phyloP scores from a whole-genome alignment of 35 echinoderm and acorn worm genomes.

The Holothuria glaberrima region DNA sequence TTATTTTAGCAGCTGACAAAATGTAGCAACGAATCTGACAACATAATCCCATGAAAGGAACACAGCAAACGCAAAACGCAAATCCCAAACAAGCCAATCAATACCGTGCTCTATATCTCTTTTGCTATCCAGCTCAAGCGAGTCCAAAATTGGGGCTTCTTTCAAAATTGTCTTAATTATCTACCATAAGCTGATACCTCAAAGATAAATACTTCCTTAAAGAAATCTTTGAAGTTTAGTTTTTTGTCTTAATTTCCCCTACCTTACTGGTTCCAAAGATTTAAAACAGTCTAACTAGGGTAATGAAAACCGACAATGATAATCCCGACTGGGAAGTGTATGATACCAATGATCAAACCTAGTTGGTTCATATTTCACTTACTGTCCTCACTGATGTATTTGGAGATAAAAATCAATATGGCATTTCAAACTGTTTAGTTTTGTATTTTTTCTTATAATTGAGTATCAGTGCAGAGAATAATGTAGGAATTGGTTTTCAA shows the following conservation, averaged over 20 bases:
- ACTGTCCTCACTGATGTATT: slow-evolving; percentile 38
- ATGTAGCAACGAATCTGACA: neutral
- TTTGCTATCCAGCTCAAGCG: neutral
- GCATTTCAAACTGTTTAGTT: slow-evolving; percentile 22
- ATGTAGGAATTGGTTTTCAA: too few species aligned
- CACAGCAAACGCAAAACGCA: too few species aligned
- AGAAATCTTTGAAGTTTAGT: too few species aligned
- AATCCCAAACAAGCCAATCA: slow-evolving; percentile 5
- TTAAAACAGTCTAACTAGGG: neutral
- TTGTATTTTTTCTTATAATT: neutral
- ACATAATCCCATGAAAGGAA: too few species aligned
- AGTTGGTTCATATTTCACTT: slow-evolving; percentile 35
- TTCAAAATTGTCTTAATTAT: too few species aligned
- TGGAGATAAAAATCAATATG: slow-evolving; percentile 33
- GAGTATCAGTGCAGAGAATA: too few species aligned
- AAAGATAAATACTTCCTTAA: too few species aligned
- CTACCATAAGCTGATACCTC: too few species aligned
- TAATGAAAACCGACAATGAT: slow-evolving; percentile 47
- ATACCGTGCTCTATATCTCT: slow-evolving; percentile 7
- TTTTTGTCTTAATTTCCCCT: too few species aligned
- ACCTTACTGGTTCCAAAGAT: too few species aligned
- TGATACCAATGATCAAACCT: slow-evolving; percentile 36
- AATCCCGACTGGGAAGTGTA: slow-evolving; percentile 21
- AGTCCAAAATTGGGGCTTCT: slow-evolving; percentile 8
- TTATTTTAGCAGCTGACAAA: slow-evolving; percentile 17